Evolutionary conservation across 2,797 vertebrate species (phyloP).

Genomic region (Aldrovandia affinis): DNA sequence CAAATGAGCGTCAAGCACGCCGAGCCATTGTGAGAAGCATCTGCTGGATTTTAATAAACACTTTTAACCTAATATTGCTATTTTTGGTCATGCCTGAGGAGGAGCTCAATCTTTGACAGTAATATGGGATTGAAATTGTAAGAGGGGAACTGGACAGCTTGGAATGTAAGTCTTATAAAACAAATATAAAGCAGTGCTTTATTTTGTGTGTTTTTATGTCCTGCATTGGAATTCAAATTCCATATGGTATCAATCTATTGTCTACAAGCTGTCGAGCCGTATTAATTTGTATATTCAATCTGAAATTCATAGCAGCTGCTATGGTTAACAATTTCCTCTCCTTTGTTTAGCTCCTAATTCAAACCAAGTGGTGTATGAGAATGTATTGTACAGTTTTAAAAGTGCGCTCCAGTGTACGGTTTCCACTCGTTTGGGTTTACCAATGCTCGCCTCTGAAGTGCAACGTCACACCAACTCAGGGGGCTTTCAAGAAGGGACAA

Average conservation of each 20-base stretch:
- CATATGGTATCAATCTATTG: slow-evolving; percentile 55
- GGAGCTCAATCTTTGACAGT: slow-evolving; percentile 32
- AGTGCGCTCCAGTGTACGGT: slow-evolving; percentile 8
- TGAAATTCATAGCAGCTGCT: slow-evolving; percentile 52
- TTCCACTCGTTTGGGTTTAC: slow-evolving; percentile 39
- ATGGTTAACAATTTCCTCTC: slow-evolving; percentile 41
- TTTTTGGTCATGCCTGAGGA: slow-evolving; percentile 49
- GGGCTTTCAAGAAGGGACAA: slow-evolving; percentile 9
- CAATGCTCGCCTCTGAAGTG: slow-evolving; percentile 33
- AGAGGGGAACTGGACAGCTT: slow-evolving; percentile 37
- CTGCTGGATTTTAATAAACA: slow-evolving; percentile 52
- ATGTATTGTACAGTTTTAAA: slow-evolving; percentile 31
- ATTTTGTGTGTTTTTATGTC: slow-evolving; percentile 33
- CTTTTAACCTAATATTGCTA: slow-evolving; percentile 50
- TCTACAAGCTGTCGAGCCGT: slow-evolving; percentile 50
- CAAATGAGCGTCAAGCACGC: slow-evolving; percentile 3
- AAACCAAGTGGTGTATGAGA: slow-evolving; percentile 25
- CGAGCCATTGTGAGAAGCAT: slow-evolving; percentile 48
- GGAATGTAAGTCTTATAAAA: slow-evolving; percentile 44
- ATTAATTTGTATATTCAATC: slow-evolving; percentile 54
- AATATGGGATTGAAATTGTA: slow-evolving; percentile 29
- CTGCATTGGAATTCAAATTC: slow-evolving; percentile 37
- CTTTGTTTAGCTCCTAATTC: slow-evolving; percentile 39
- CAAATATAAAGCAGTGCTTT: slow-evolving; percentile 39
- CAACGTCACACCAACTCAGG: slow-evolving; percentile 12